phyloP scores from a whole-genome alignment of 2,888 invertebrate species.

The Perithous albicinctus region DNA sequence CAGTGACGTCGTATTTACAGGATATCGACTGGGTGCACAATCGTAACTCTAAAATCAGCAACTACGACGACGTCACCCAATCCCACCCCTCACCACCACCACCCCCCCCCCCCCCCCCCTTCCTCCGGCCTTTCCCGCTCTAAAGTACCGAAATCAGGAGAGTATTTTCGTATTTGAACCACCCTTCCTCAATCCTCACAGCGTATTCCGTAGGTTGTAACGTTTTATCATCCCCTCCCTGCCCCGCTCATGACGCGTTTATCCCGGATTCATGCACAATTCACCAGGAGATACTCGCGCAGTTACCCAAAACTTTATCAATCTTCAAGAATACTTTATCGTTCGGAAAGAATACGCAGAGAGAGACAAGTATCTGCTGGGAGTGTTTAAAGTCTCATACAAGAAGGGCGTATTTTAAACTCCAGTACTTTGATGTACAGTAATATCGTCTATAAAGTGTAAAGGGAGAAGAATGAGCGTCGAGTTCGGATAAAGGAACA shows the following conservation, averaged over 20 bases:
- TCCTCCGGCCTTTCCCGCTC: too few species aligned
- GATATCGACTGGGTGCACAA: too few species aligned
- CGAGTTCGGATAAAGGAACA: too few species aligned
- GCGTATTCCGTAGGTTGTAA: slow-evolving; percentile 19
- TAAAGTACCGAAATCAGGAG: slow-evolving; percentile 45
- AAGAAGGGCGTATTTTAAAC: slow-evolving; percentile 6
- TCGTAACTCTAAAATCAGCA: neutral
- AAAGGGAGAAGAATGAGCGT: slow-evolving; percentile 32
- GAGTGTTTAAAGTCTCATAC: slow-evolving; percentile 40
- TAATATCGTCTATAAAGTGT: neutral
- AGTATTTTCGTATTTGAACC: slow-evolving; percentile 21
- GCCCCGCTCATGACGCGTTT: slow-evolving; percentile 49
- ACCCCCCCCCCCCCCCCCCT: too few species aligned
- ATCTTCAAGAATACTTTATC: slow-evolving; percentile 65
- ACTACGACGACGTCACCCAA: slow-evolving; percentile 2
- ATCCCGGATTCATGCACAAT: slow-evolving; percentile 54
- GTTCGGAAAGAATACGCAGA: slow-evolving; percentile 54
- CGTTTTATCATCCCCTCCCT: slow-evolving; percentile 51
- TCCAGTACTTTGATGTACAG: neutral
- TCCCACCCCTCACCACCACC: too few species aligned
- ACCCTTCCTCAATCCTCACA: neutral
- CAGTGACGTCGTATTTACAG: neutral
- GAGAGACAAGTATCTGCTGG: slow-evolving; percentile 8
- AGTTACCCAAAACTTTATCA: slow-evolving; percentile 63
- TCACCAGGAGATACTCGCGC: slow-evolving; percentile 43